Evolutionary conservation across 2,797 vertebrate genomes (phyloP), one percentile per base, ranked within the genome.

Genomic region (Pygocentrus nattereri): DNA sequence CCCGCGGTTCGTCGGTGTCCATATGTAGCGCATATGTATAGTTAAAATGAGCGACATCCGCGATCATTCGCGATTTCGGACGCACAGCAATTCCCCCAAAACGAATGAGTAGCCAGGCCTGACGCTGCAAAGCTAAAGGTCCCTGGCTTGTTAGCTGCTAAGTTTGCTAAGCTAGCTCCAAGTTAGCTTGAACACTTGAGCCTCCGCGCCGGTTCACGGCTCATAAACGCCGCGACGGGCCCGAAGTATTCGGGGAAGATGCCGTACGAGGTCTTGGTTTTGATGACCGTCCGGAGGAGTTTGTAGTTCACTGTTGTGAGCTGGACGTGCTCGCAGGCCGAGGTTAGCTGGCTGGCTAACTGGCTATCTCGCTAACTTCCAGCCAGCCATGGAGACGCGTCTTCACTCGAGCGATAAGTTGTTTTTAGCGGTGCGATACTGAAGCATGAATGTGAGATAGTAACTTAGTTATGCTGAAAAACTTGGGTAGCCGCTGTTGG

Each of bases 61-160:
- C 19, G 12, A 27, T 21, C 12, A 15, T 62, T 61, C 27, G 15
- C 34, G 49, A 13, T n/a, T 23, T 27, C 65, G 44, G 41, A 12
- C 30, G 38, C 23, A 27, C 21, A 7, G 50, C n/a, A 44, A 23
- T 1, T 80, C 16, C 65, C 76, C 15, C n/a, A n/a, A 31, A 47
- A 52, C 8, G 12, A 67, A 78, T 34, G 56, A 56, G 34, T 25
- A 19, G 27, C 4, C 58, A 10, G 54, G 71, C 59, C 62, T 44
- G 68, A 59, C 61, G 50, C 12, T 25, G 25, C 72, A 21, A 41
- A 67, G 64, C 64, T 65, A 65, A 21, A 23, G 44, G 31, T 52
- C 31, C 62, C 30, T 30, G 79, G 64, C 75, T 68, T 72, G 76
- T 82, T 78, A 78, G 19, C 19, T 44, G 74, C 30, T 86, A 73